Percentiles rank a stretch among this genome's conserved stretches.
phyloP scores from a whole-genome alignment of 1,140 invertebrate species.

The Paralvinella palmiformis region DNA sequence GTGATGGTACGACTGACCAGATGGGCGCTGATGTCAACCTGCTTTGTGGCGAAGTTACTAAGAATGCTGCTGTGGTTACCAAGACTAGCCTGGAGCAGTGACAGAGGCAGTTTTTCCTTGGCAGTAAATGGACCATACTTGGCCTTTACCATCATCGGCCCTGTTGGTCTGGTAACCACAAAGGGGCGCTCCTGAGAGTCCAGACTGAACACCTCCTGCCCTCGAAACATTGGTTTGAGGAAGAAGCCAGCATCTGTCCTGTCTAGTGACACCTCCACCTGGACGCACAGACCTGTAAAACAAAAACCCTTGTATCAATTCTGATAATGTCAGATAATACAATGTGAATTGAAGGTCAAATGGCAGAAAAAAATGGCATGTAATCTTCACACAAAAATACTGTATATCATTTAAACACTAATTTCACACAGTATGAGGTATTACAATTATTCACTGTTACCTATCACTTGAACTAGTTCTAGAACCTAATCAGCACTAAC shows the following conservation, averaged over 20 bases:
- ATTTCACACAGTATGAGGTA: too few species aligned
- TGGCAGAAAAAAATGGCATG: too few species aligned
- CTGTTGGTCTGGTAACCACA: slow-evolving; percentile 60
- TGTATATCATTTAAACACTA: too few species aligned
- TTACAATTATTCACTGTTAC: too few species aligned
- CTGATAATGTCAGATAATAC: too few species aligned
- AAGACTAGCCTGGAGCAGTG: slow-evolving; percentile 49
- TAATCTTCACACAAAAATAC: too few species aligned
- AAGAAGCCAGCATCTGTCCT: slow-evolving; percentile 10
- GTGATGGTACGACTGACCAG: slow-evolving; percentile 76
- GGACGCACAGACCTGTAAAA: too few species aligned
- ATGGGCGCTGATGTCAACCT: slow-evolving; percentile 82
- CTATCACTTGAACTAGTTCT: too few species aligned
- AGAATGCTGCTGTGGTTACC: slow-evolving; percentile 3
- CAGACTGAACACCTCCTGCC: slow-evolving; percentile 2
- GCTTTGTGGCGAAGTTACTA: slow-evolving; percentile 45
- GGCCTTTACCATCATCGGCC: slow-evolving; percentile 74
- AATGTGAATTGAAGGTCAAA: too few species aligned
- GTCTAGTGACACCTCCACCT: neutral
- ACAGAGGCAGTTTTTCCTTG: slow-evolving; percentile 83
- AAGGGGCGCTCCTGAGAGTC: slow-evolving; percentile 12
- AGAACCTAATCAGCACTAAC: too few species aligned
- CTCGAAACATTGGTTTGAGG: slow-evolving; percentile 14
- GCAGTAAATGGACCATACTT: slow-evolving; percentile 88
- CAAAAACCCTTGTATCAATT: too few species aligned